Percentiles rank a stretch among this genome's conserved stretches.
Evolutionary conservation across 2,113 vertebrate species (phyloP).

Genomic region (Donacobius atricapilla): DNA sequence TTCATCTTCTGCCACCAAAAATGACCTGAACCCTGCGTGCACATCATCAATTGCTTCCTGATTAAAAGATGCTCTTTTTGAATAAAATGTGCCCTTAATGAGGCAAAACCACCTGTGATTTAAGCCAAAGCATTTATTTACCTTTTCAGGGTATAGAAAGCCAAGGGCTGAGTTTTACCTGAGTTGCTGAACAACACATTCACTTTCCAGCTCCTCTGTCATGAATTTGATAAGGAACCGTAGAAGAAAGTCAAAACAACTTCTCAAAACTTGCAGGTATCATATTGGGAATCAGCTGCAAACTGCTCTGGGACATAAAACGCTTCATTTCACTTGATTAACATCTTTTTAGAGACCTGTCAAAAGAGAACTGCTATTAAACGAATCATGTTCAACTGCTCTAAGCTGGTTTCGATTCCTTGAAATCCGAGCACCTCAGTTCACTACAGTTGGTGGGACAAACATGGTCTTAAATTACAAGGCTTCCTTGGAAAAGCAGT

Average conservation of each 20-base stretch:
- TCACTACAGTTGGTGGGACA: not conserved
- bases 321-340: fast-evolving
- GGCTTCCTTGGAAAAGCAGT: fast-evolving
- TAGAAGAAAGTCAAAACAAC: not conserved
- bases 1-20: not conserved
- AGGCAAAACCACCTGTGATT: not conserved
- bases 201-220: not conserved
- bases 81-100: not conserved
- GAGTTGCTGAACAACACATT: not conserved
- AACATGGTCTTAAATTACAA: fast-evolving
- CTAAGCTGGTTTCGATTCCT: fast-evolving
- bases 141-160: not conserved
- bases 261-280: not conserved
- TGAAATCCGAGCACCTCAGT: not conserved
- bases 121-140: not conserved
- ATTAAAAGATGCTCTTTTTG: not conserved
- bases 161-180: not conserved
- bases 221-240: not conserved
- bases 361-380: not conserved
- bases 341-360: not conserved
- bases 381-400: not conserved
- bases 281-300: fast-evolving
- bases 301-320: not conserved
- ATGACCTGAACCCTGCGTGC: too few species aligned
- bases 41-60: not conserved